These are phyloP conservation scores for Lophura nycthemera DNA, from an alignment of 2,113 vertebrate genomes.

Conservation along the genomic window DNA sequence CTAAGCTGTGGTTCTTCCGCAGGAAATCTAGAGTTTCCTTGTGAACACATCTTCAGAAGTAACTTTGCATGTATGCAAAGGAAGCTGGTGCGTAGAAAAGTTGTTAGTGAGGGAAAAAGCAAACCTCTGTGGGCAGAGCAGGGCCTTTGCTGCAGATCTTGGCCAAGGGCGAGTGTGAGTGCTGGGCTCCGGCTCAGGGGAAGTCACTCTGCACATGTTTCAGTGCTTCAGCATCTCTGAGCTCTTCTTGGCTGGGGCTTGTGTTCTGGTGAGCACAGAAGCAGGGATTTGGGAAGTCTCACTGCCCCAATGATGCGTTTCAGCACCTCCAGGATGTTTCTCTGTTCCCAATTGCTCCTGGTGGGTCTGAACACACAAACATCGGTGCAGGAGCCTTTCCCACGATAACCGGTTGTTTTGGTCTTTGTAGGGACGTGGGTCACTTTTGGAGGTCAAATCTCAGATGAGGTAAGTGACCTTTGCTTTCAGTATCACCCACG, in stretches of 20 bases:
- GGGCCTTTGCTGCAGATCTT: no score
- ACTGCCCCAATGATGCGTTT: background rate
- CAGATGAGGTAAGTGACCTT: conserved; percentile 90
- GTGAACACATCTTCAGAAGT: background rate
- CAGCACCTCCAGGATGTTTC: accelerated
- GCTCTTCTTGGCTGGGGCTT: background rate
- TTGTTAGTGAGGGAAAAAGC: background rate
- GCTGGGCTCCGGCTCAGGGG: no score
- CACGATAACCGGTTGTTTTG: background rate
- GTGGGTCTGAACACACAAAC: background rate
- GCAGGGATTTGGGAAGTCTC: background rate
- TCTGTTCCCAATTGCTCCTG: background rate
- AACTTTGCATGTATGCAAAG: background rate
- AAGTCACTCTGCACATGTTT: background rate
- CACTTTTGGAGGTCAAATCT: conserved; percentile 97
- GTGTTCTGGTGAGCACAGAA: background rate
- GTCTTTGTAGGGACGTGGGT: conserved; percentile 93
- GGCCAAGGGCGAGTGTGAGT: no score
- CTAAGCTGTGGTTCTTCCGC: background rate
- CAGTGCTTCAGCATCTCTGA: no score
- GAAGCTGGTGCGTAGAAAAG: background rate
- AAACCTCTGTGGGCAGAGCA: no score
- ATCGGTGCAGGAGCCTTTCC: background rate
- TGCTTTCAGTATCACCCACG: background rate
- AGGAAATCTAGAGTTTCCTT: background rate